A percentile compares a stretch with the other conserved stretches of the same genome.
phyloP scores from a whole-genome alignment of 1,140 invertebrate species.

The Trinorchestia longiramus region DNA sequence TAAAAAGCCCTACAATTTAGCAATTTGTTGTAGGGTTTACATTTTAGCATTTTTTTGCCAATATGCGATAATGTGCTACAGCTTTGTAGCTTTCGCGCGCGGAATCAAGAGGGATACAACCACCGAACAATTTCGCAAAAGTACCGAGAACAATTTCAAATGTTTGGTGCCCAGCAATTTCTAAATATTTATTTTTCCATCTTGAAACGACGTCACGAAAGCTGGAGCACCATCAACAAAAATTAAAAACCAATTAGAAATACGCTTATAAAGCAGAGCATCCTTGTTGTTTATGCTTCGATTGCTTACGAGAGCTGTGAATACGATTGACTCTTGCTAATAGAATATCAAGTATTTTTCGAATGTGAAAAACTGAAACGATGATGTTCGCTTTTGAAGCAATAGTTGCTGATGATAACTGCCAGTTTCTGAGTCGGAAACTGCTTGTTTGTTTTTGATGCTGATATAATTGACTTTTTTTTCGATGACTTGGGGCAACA shows the following conservation, averaged over 20 bases:
- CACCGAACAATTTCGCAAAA: not conserved
- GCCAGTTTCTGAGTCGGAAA: too few relatives aligned
- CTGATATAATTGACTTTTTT: too few relatives aligned
- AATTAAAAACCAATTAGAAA: not conserved
- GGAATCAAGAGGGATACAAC: not conserved
- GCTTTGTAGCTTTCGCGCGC: not conserved
- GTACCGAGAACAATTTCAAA: not conserved
- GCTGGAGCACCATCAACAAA: not conserved
- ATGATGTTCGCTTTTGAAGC: not conserved
- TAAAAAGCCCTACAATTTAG: not conserved
- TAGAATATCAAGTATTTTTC: not conserved
- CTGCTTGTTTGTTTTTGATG: too few relatives aligned
- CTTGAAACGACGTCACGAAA: not conserved
- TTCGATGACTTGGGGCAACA: too few relatives aligned
- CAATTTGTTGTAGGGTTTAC: not conserved
- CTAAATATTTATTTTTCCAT: not conserved
- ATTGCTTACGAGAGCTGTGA: not conserved
- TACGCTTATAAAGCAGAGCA: not conserved
- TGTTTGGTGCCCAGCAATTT: not conserved
- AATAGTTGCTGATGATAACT: too few relatives aligned
- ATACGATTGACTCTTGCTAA: not conserved
- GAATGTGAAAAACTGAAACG: not conserved
- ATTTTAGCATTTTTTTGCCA: too few relatives aligned
- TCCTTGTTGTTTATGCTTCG: too few relatives aligned
- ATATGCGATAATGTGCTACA: conserved; percentile 9